Evolutionary conservation across 2,888 invertebrate species (phyloP).

Genomic region (Sericinus montela): DNA sequence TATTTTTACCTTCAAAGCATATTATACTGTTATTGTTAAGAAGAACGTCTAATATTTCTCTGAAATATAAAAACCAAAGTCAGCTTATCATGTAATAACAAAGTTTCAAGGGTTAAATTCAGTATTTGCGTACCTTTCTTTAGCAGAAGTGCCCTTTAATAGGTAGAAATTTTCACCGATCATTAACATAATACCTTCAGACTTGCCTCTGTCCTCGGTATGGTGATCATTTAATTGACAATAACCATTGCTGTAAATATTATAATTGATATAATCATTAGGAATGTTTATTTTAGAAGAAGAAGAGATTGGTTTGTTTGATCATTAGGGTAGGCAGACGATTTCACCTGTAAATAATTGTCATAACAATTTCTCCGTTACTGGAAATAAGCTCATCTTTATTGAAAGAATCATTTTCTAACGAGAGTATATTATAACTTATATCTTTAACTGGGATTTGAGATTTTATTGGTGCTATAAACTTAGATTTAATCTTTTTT

Average conservation of each 20-base stretch:
- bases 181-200: conserved; percentile 49
- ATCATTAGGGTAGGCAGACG: no score
- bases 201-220: conserved; percentile 43
- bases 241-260: conserved; percentile 52
- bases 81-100: not conserved
- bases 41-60: conserved; percentile 31
- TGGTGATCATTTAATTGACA: conserved; percentile 54
- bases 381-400: not conserved
- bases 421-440: conserved; percentile 31
- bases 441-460: conserved; percentile 49
- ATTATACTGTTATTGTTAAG: conserved; percentile 41
- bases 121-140: conserved; percentile 2
- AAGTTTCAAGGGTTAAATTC: no score
- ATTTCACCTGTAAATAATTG: conserved; percentile 43
- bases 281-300: no score
- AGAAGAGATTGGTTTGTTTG: no score
- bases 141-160: conserved; percentile 28
- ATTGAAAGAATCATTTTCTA: conserved; percentile 22
- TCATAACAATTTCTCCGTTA: conserved; percentile 30
- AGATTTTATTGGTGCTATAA: conserved; percentile 52
- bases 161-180: conserved; percentile 40
- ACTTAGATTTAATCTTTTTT: conserved; percentile 44
- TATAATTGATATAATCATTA: not conserved
- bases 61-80: conserved; percentile 29
- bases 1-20: conserved; percentile 57